Evolutionary conservation across 2,113 vertebrate genomes (phyloP).

Genomic region (Actinemys pallida): DNA sequence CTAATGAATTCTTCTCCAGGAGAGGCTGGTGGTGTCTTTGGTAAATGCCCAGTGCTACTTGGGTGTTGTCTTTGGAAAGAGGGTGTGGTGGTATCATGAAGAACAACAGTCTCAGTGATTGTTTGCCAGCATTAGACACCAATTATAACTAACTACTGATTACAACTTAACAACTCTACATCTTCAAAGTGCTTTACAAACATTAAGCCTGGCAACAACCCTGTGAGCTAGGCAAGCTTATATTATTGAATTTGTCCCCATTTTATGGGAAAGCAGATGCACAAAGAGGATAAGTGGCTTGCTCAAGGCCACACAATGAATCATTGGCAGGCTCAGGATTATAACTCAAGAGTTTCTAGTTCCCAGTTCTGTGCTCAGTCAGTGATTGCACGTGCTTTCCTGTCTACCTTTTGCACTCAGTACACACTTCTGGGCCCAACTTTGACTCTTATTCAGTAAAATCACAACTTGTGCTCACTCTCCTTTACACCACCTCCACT

Average conservation of each 20-base stretch:
- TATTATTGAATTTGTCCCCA: not conserved
- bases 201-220: not conserved
- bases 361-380: not conserved
- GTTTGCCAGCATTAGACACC: slow-evolving; percentile 35
- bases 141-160: not conserved
- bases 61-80: slow-evolving; percentile 23
- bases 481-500: not conserved
- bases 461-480: not conserved
- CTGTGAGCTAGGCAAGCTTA: not conserved
- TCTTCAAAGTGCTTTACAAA: slow-evolving; percentile 13
- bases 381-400: not conserved
- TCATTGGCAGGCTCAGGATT: not conserved
- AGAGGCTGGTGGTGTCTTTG: not conserved
- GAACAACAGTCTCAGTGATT: not conserved
- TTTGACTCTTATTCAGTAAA: not conserved
- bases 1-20: slow-evolving; percentile 24
- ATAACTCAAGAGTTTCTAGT: not conserved
- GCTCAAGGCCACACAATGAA: not conserved
- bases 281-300: accelerated
- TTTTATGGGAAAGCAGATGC: not conserved
- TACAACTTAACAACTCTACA: not conserved
- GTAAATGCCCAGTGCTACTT: not conserved
- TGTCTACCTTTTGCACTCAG: not conserved
- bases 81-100: not conserved
- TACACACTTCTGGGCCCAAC: not conserved